A percentile compares a stretch with the other conserved stretches of the same genome.
Conservation (phyloP, 2,113 vertebrate genomes). For the Speoplatyrhinus poulsoni region DNA sequence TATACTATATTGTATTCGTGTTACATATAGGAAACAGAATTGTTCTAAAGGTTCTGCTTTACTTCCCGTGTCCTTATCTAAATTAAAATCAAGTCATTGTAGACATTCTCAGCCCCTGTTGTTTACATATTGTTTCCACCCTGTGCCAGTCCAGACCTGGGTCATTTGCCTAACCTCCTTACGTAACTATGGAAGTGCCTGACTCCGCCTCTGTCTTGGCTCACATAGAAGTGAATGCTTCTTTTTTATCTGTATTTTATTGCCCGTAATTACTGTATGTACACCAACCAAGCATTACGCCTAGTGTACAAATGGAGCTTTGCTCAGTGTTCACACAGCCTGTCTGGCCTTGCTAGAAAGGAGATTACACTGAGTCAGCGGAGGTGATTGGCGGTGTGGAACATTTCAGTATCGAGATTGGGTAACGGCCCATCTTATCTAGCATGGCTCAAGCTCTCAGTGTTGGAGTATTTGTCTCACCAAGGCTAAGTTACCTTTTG, state of each 20-base stretch:
- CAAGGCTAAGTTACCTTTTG: constrained; percentile 8
- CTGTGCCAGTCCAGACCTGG: background rate
- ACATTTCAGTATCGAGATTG: constrained; percentile 35
- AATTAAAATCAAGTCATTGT: constrained; percentile 21
- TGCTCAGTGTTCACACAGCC: background rate
- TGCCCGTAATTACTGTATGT: background rate
- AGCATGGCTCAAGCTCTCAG: constrained; percentile 3
- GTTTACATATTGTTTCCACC: constrained; percentile 49
- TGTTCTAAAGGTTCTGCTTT: background rate
- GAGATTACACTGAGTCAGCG: constrained; percentile 25
- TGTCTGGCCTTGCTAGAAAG: constrained; percentile 21
- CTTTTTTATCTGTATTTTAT: background rate
- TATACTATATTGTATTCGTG: no score
- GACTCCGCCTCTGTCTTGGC: background rate
- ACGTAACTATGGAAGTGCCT: background rate
- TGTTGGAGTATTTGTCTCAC: constrained; percentile 36
- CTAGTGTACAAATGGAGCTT: background rate
- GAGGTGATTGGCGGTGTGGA: constrained; percentile 9
- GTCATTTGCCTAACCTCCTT: constrained; percentile 25
- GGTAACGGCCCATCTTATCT: constrained; percentile 37
- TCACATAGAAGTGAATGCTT: background rate
- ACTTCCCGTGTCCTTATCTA: constrained; percentile 12
- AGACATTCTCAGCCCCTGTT: constrained; percentile 11
- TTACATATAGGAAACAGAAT: no score
- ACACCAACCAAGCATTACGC: constrained; percentile 5